Conservation (phyloP, 2,113 vertebrate genomes). For the Eurypyga helias region DNA sequence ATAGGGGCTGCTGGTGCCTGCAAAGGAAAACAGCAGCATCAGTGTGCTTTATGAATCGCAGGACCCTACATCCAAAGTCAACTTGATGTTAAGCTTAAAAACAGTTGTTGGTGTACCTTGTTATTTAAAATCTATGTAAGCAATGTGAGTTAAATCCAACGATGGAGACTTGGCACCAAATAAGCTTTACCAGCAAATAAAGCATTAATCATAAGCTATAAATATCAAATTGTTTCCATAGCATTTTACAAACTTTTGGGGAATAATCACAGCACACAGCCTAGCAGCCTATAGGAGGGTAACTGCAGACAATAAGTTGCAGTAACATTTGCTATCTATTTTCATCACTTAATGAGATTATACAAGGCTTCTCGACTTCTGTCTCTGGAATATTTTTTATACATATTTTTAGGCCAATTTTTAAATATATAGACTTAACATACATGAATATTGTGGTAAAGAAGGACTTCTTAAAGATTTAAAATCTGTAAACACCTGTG, state of each 20-base stretch:
- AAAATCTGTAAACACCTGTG: not conserved
- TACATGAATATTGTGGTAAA: not conserved
- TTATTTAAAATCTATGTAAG: not conserved
- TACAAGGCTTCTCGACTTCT: not conserved
- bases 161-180: not conserved
- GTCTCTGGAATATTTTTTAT: not conserved
- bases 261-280: not conserved
- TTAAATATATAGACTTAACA: not conserved
- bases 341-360: not conserved
- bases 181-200: not conserved
- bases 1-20: not conserved
- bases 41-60: not conserved
- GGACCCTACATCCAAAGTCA: not conserved
- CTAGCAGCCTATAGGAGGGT: not conserved
- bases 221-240: slow-evolving; percentile 9
- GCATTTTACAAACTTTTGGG: not conserved
- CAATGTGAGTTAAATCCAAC: not conserved
- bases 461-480: not conserved
- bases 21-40: not conserved
- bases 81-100: not conserved
- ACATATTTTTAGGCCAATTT: not conserved
- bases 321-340: not conserved
- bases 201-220: slow-evolving; percentile 12
- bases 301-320: not conserved
- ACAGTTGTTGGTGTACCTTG: not conserved